Base-by-base conservation (phyloP, 2,888 invertebrate species). In the Acanthoscelides obtectus region DNA sequence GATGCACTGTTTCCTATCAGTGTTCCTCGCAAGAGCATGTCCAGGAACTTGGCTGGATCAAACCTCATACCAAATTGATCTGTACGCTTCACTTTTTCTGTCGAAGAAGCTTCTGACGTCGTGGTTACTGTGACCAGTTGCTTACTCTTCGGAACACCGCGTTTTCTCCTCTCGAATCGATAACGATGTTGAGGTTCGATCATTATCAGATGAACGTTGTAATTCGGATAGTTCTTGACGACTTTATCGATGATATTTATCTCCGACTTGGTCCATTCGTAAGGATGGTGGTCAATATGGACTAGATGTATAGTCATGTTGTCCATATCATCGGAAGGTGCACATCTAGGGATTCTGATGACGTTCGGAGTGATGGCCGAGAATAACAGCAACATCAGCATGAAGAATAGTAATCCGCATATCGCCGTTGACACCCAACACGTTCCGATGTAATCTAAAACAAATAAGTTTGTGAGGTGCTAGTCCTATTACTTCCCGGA, bases 301-400 rank as follows among this genome's bases (percentile, higher is more conserved):
- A 84, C 81, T 63, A 86, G 76, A 75, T 84, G 83, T 22, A 85
- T 80, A 66, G 81, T 83, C 64, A 76, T 76, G 69, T 82, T 82
- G 64, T 78, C 78, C 25, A 81, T 72, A 20, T 77, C 70, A 21
- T 78, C 76, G 65, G 74, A 70, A 71, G 77, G 69, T 19, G 74
- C 69, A 70, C 83, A 82, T 72, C 80, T 77, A 6, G 81, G 81
- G 1, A 79, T 68, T 73, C 79, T 72, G 12, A 74, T 68, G 45
- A 72, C 75, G 0, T 70, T 75, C 25, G 72, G 73, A 5, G 75
- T 75, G 66, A 80, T 72, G 2, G 78, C 76, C 8, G 78, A 79
- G 66, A 76, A 70, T 68, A 77, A 73, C 8, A 82, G 71, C 4
- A 84, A 67, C 64, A 83, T 71, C 72, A 83, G 72, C 72, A 82